These are phyloP conservation scores for Oreonectes daqikongensis DNA, from an alignment of 2,797 vertebrate species.

Conservation along the genomic window DNA sequence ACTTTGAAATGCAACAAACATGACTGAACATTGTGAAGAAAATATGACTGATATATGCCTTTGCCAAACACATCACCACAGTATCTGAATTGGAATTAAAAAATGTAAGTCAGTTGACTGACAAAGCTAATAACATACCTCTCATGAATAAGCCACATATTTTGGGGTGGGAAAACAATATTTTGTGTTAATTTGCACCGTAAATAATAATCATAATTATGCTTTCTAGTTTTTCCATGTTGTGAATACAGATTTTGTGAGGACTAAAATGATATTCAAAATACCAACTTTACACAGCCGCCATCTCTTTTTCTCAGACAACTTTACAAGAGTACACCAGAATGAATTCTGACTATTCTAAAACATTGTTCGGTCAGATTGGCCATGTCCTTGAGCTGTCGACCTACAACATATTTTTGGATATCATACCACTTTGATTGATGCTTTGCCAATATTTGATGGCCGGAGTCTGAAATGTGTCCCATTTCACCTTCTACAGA, in stretches of 20 bases:
- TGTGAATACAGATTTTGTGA: no score
- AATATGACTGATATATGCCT: not conserved
- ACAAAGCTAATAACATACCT: conserved; percentile 2
- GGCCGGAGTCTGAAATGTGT: not conserved
- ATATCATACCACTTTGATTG: not conserved
- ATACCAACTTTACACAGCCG: no score
- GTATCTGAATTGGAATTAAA: no score
- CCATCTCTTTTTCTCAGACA: not conserved
- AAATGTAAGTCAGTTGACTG: no score
- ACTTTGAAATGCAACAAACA: not conserved
- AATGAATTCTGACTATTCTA: not conserved
- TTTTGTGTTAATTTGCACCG: no score
- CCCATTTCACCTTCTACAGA: conserved; percentile 25
- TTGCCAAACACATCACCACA: no score
- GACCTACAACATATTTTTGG: not conserved
- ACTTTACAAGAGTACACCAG: not conserved
- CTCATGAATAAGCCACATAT: not conserved
- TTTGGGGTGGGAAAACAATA: no score
- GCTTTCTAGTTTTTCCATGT: no score
- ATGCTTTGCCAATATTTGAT: conserved; percentile 7
- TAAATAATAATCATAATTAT: no score
- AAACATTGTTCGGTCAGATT: not conserved
- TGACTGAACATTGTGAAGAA: not conserved
- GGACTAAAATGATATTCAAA: no score
- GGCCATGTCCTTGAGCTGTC: not conserved